These are phyloP conservation scores for Pachyrhynchus sulphureomaculatus DNA, from an alignment of 1,140 invertebrate genomes.

Conservation along the genomic window DNA sequence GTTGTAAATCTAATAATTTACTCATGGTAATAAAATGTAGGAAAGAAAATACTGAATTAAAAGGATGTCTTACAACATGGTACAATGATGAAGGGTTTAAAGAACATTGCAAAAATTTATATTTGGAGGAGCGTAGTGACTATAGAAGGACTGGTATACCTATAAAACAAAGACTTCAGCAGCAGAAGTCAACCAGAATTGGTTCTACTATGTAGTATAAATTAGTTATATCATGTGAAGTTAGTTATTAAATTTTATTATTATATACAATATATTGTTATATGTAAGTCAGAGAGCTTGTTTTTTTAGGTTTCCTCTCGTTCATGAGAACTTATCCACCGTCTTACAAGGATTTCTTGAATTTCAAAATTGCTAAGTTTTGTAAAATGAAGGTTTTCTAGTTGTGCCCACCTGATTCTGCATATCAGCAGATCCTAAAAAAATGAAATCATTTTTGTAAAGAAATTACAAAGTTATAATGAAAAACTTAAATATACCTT, in stretches of 20 bases:
- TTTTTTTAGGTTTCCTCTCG: slow-evolving; percentile 28
- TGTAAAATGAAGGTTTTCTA: slow-evolving; percentile 5
- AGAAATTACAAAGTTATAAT: slow-evolving; percentile 7
- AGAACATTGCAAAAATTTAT: slow-evolving; percentile 72
- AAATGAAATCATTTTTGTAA: slow-evolving; percentile 43
- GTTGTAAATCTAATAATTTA: slow-evolving; percentile 69
- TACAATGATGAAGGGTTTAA: slow-evolving; percentile 75
- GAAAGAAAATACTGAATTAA: slow-evolving; percentile 66
- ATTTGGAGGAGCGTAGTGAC: slow-evolving; percentile 77
- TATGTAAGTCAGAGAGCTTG: slow-evolving; percentile 47
- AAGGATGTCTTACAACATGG: slow-evolving; percentile 73
- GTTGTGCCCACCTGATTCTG: slow-evolving; percentile 55
- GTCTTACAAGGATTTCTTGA: slow-evolving; percentile 55
- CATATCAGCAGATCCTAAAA: slow-evolving; percentile 53
- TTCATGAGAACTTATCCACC: slow-evolving; percentile 57
- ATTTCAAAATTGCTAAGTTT: slow-evolving; percentile 55
- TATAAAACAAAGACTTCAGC: slow-evolving; percentile 53
- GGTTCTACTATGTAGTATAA: slow-evolving; percentile 37
- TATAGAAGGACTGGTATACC: slow-evolving; percentile 77
- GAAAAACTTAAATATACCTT: slow-evolving; percentile 56
- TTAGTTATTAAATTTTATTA: slow-evolving; percentile 58
- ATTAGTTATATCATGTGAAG: slow-evolving; percentile 59
- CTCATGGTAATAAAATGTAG: slow-evolving; percentile 74
- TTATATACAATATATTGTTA: not conserved
- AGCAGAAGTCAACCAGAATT: slow-evolving; percentile 29